Conservation (phyloP, 2,113 vertebrate genomes). For the Corythornis cristatus region DNA sequence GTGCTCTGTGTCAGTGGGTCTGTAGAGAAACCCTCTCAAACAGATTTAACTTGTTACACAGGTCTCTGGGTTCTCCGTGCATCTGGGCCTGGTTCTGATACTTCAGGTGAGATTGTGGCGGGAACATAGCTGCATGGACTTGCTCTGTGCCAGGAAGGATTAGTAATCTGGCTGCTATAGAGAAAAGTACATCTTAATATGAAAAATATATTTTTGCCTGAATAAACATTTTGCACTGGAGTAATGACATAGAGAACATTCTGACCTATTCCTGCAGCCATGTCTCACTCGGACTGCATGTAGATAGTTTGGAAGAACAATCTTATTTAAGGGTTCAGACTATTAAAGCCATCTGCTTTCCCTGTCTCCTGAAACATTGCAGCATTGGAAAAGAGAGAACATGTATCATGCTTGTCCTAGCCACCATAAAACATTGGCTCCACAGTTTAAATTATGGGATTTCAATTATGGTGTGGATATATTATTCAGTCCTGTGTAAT, state of each 20-base stretch:
- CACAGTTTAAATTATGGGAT: constrained; percentile 23
- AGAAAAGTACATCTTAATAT: neutral
- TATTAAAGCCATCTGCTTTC: constrained; percentile 65
- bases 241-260: neutral
- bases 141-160: neutral
- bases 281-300: neutral
- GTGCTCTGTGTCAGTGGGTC: no score
- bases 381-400: neutral
- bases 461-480: neutral
- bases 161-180: neutral
- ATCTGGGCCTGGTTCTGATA: neutral
- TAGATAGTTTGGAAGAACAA: neutral
- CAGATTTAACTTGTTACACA: neutral
- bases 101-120: neutral
- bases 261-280: neutral
- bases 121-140: neutral
- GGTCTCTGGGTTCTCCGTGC: neutral
- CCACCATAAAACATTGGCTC: neutral
- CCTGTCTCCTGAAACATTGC: neutral
- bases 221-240: neutral
- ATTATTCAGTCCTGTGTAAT: constrained; percentile 34
- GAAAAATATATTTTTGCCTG: neutral
- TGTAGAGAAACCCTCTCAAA: neutral
- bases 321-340: neutral
- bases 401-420: neutral